phyloP scores from a whole-genome alignment of 53 echinoderm and acorn worm genomes.

The Hippasteria phrygiana region DNA sequence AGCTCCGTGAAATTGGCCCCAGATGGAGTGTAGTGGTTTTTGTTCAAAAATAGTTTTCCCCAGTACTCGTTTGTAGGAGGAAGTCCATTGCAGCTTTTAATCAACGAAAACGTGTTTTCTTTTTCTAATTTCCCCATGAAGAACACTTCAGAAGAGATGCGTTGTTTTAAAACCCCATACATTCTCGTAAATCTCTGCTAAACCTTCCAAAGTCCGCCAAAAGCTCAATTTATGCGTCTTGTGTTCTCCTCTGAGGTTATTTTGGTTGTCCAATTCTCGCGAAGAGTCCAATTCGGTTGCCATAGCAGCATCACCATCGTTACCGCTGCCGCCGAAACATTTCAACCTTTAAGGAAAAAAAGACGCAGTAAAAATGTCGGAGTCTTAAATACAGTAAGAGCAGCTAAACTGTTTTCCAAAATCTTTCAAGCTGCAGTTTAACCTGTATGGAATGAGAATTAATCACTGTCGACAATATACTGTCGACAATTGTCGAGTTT shows the following conservation, averaged over 20 bases:
- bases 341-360: neutral
- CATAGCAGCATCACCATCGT: neutral
- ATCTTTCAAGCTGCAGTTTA: too few species aligned
- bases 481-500: too few species aligned
- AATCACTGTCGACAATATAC: too few species aligned
- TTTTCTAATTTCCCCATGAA: neutral
- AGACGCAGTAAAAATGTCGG: too few species aligned
- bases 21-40: too few species aligned
- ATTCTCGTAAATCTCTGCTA: conserved; percentile 6
- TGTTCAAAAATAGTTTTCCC: too few species aligned
- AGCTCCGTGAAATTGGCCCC: too few species aligned
- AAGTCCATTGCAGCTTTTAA: neutral
- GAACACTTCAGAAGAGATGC: neutral
- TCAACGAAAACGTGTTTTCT: too few species aligned
- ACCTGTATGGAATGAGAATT: too few species aligned
- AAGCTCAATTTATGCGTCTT: neutral
- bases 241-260: neutral
- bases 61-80: too few species aligned
- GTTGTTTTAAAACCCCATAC: conserved; percentile 12
- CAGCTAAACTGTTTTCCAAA: too few species aligned
- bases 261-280: neutral
- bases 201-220: conserved; percentile 5
- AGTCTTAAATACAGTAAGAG: too few species aligned
- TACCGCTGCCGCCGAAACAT: conserved; percentile 17
- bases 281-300: conserved; percentile 4